These are phyloP conservation scores for Temnothorax unifasciatus DNA, from an alignment of 2,888 invertebrate genomes.

Conservation along the genomic window DNA sequence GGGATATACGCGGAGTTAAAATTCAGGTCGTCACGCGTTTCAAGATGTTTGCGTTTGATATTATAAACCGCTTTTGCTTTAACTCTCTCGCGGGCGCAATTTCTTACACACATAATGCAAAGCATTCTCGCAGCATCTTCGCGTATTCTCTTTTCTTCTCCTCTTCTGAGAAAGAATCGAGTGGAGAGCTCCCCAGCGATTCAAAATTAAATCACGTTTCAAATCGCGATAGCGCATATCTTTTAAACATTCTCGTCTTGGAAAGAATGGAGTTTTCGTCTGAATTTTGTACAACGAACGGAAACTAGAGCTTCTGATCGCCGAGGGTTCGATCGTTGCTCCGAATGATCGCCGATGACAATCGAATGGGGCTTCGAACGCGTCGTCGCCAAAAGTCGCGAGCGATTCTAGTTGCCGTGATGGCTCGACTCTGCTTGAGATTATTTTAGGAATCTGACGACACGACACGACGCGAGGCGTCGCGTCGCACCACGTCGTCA, in stretches of 20 bases:
- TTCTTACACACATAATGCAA: constrained; percentile 6
- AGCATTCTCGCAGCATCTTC: not conserved
- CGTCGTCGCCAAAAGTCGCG: constrained; percentile 17
- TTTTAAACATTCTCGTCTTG: not conserved
- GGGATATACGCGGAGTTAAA: constrained; percentile 29
- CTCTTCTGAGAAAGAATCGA: not conserved
- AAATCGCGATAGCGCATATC: not conserved
- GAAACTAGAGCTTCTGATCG: not conserved
- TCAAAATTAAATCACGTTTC: constrained; percentile 16
- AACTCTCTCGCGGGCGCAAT: constrained; percentile 3
- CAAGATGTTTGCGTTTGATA: constrained; percentile 49
- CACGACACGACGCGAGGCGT: constrained; percentile 27
- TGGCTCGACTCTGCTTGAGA: constrained; percentile 48
- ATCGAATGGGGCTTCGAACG: not conserved
- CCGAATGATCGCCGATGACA: not conserved
- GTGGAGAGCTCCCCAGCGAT: not conserved
- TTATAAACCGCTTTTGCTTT: constrained; percentile 34
- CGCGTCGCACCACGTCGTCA: constrained; percentile 53
- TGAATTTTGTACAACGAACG: not conserved
- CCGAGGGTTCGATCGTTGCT: not conserved
- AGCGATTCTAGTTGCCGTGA: constrained; percentile 20
- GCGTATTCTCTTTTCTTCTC: not conserved
- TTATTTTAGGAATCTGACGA: constrained; percentile 71
- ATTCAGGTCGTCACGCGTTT: constrained; percentile 41
- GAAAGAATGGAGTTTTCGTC: not conserved